Base-by-base conservation (phyloP, 2,797 vertebrate genomes). In the Percopsis omiscomaycus region DNA sequence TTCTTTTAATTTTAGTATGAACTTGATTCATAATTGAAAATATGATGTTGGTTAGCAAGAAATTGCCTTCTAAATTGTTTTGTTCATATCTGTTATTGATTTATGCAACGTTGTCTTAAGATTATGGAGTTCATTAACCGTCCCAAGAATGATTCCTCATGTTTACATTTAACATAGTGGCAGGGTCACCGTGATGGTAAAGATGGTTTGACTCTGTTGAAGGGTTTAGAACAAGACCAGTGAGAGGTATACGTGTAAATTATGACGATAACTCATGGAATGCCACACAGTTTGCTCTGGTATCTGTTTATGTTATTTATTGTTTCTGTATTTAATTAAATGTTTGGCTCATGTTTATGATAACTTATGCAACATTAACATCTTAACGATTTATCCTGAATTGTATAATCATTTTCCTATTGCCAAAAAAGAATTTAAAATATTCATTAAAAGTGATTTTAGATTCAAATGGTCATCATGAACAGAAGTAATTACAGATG, bases 241-340 rank as follows among this genome's bases (percentile, higher is more conserved):
- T n/a, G 11, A 28, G 45, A 12, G 5, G 37, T 37, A 37, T 52
- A 57, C 30, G 11, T 51, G 53, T 50, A 66, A 54, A 58, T 47
- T 59, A 5, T 54, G 59, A 57, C 12, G 57, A 78, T 61, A 68
- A 64, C 59, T 13, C 71, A 55, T 55, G 71, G 65, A 68, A 66
- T 50, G 69, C 60, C 56, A 75, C 61, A 66, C 61, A 56, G 30
- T 46, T 69, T 69, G 63, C 51, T 30, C 66, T 73, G 68, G 59
- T 56, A 55, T 78, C 61, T 10, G 15, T 42, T n/a, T 61, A 74
- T 80, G 68, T 79, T 82, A 79, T 88, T 88, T 89, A 85, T 88
- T 88, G 78, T 88, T 85, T 82, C 69, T 81, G 73, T 89, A 82
- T 87, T 86, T 87, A 86, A 86, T 61, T 66, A 84, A 73, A 62